Evolutionary conservation across 1,140 invertebrate species (phyloP).

Genomic region (Hypothenemus hampei): DNA sequence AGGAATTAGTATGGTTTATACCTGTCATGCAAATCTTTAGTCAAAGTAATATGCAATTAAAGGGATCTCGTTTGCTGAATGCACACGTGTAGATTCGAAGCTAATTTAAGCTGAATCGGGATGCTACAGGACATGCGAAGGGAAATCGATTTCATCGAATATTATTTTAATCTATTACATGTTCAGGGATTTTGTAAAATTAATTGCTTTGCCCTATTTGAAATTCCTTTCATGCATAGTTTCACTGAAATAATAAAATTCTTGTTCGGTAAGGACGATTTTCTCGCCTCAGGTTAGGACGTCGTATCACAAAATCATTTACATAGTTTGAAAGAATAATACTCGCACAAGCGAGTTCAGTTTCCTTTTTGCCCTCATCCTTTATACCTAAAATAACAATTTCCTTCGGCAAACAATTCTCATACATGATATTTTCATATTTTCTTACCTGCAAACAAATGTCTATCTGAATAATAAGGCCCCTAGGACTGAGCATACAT

Average conservation of each 20-base stretch:
- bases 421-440: not conserved
- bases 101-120: slow-evolving; percentile 18
- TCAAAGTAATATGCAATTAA: slow-evolving; percentile 37
- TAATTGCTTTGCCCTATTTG: not conserved
- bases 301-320: too few relatives aligned
- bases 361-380: not conserved
- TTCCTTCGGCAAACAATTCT: not conserved
- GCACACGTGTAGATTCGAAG: slow-evolving; percentile 7
- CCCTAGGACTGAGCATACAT: too few relatives aligned
- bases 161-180: slow-evolving; percentile 20
- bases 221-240: not conserved
- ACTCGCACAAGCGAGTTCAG: not conserved
- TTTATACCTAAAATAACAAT: not conserved
- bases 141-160: slow-evolving; percentile 19
- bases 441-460: not conserved
- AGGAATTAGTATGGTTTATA: slow-evolving; percentile 23
- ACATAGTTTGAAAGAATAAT: not conserved
- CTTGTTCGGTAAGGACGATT: too few relatives aligned
- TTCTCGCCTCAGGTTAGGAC: too few relatives aligned
- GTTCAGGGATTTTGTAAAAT: not conserved
- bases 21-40: slow-evolving; percentile 30
- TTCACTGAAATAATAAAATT: not conserved
- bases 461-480: not conserved
- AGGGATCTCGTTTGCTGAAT: slow-evolving; percentile 11
- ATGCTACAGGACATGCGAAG: slow-evolving; percentile 14